These are phyloP conservation scores for Oreortyx pictus DNA, from an alignment of 2,797 vertebrate species.

Conservation along the genomic window DNA sequence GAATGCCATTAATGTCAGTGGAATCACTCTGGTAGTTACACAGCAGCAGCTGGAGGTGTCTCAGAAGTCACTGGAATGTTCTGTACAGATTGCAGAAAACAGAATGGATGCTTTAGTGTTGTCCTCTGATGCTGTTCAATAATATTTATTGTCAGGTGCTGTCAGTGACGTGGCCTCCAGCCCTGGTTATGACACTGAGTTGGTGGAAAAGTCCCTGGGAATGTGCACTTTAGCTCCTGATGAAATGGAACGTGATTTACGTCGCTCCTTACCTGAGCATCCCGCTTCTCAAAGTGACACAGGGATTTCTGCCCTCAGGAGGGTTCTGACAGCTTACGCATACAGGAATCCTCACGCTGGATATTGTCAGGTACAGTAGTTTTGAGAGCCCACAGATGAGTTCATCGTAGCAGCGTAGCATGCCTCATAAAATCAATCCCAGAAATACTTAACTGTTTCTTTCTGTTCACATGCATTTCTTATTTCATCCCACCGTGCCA, in stretches of 20 bases:
- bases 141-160: slow-evolving; percentile 83
- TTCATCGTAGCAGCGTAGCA: neutral
- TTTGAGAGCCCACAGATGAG: neutral
- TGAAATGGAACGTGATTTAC: slow-evolving; percentile 95
- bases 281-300: slow-evolving; percentile 97
- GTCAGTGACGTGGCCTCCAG: slow-evolving; percentile 95
- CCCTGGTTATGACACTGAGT: slow-evolving; percentile 90
- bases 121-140: slow-evolving; percentile 20
- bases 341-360: slow-evolving; percentile 95
- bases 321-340: slow-evolving; percentile 96
- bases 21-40: neutral
- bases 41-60: neutral
- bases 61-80: neutral
- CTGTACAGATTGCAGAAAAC: neutral
- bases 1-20: neutral
- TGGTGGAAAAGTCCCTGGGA: slow-evolving; percentile 92
- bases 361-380: slow-evolving; percentile 91
- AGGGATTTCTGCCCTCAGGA: slow-evolving; percentile 93
- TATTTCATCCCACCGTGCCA: neutral
- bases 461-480: neutral
- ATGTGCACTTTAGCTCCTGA: slow-evolving; percentile 94
- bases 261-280: slow-evolving; percentile 95
- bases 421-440: neutral
- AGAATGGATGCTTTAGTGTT: neutral
- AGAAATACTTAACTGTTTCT: neutral